Evolutionary conservation across 2,888 invertebrate genomes (phyloP).

Genomic region (Lypha dubia): DNA sequence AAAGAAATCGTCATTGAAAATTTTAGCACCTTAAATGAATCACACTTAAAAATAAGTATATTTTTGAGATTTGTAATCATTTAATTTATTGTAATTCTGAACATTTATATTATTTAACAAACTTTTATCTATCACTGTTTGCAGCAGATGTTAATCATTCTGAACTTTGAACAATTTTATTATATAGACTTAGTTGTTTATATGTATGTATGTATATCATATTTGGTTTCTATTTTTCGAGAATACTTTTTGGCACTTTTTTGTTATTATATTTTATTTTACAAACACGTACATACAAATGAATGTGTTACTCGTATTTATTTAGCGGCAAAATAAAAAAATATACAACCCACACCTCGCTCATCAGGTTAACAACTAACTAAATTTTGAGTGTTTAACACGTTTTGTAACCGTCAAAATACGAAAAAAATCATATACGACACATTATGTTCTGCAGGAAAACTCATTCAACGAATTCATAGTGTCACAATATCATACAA

Average conservation of each 20-base stretch:
- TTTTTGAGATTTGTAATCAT: no score
- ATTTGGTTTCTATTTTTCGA: background rate
- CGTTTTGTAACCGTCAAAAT: constrained; percentile 15
- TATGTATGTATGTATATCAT: no score
- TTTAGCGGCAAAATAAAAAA: constrained; percentile 3
- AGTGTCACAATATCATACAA: background rate
- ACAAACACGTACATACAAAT: background rate
- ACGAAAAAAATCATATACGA: constrained; percentile 9
- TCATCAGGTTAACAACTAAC: constrained; percentile 63
- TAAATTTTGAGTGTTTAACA: constrained; percentile 30
- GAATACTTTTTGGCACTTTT: background rate
- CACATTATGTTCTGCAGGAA: background rate
- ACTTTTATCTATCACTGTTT: background rate
- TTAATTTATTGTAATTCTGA: background rate
- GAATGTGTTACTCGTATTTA: constrained; percentile 7
- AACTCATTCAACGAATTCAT: constrained; percentile 2
- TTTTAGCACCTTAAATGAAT: background rate
- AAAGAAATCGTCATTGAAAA: background rate
- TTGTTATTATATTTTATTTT: constrained; percentile 13
- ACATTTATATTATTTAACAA: background rate
- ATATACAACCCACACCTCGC: constrained; percentile 53
- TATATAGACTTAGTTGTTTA: background rate
- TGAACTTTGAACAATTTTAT: constrained; percentile 22
- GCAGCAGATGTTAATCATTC: constrained; percentile 38
- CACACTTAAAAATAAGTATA: no score